Evolutionary conservation across 23 tunicate genomes (phyloP), one percentile per base, ranked within the genome.

Genomic region (Trididemnum miniatum): DNA sequence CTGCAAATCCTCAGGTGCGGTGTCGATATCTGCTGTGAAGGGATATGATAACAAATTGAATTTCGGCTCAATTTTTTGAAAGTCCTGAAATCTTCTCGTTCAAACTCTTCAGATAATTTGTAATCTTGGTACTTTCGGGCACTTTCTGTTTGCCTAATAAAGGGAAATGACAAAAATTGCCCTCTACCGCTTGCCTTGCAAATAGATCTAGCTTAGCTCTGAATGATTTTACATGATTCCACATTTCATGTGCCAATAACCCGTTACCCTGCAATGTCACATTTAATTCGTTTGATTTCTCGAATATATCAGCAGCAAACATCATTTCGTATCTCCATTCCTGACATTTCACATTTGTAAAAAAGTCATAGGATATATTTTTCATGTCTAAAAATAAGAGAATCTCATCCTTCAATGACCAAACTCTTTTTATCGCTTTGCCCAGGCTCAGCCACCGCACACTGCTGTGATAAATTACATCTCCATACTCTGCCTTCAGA

Each of bases 361-460:
- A 63, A 9, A 60, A 64, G 35, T 80, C 1, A 52, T 28, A 35
- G 67, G 22, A 7, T 15, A 78, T 78, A 23, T 57, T 9, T 78
- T 78, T 78, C 67, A 54, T 33, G 52, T 78, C 57, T 4, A 54
- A 57, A 57, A 78, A 78, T 71, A 52, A 28, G 22, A 54, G 22
- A 66, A 80, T 66, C 35, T 80, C 76, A 49, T 81, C 40, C 49
- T 51, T 82, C 24, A 82, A 35, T 23, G 29, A 24, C 38, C 79
- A 71, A n/a, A 71, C 37, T 69, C 37, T 69, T 32, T 69, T 69
- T 31, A n/a, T 5, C 39, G 31, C 37, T 15, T 69, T 69, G 24
- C 79, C 79, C 52, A 69, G 12, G 31, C 86, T 82, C 2, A 82
- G 52, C 86, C 86, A 82, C 37, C 79, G 24, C 29, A 82, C 79